Conservation (phyloP, 2,797 vertebrate genomes). For the Gambusia yucatana region DNA sequence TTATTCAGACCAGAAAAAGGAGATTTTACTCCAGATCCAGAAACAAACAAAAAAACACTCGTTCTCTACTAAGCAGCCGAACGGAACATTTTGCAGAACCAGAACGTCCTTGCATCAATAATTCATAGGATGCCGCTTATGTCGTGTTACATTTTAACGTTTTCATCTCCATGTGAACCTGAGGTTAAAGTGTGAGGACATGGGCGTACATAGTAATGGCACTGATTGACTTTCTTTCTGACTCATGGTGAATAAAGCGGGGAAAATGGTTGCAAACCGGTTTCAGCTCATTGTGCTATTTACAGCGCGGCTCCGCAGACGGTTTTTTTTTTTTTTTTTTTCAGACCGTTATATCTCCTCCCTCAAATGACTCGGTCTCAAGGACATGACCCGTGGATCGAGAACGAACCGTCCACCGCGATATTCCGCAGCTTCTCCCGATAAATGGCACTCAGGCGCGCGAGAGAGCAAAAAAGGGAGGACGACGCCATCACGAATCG, state of each 20-base stretch:
- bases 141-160: slow-evolving; percentile 76
- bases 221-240: slow-evolving; percentile 66
- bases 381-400: neutral
- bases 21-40: neutral
- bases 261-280: slow-evolving; percentile 51
- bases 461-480: neutral
- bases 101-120: slow-evolving; percentile 59
- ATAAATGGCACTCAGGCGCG: neutral
- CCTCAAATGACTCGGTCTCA: neutral
- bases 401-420: neutral
- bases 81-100: slow-evolving; percentile 13
- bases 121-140: slow-evolving; percentile 65
- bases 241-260: slow-evolving; percentile 64
- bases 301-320: slow-evolving; percentile 13
- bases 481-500: slow-evolving; percentile 10
- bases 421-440: neutral
- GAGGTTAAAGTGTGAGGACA: slow-evolving; percentile 60
- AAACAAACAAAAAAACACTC: neutral
- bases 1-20: neutral
- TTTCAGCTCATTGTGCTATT: slow-evolving; percentile 64
- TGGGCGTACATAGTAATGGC: slow-evolving; percentile 77
- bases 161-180: slow-evolving; percentile 45
- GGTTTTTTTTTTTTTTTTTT: neutral
- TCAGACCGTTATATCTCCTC: slow-evolving; percentile 5
- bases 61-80: neutral